phyloP scores from a whole-genome alignment of 2,888 invertebrate species.

The Sarcophaga rosellei region DNA sequence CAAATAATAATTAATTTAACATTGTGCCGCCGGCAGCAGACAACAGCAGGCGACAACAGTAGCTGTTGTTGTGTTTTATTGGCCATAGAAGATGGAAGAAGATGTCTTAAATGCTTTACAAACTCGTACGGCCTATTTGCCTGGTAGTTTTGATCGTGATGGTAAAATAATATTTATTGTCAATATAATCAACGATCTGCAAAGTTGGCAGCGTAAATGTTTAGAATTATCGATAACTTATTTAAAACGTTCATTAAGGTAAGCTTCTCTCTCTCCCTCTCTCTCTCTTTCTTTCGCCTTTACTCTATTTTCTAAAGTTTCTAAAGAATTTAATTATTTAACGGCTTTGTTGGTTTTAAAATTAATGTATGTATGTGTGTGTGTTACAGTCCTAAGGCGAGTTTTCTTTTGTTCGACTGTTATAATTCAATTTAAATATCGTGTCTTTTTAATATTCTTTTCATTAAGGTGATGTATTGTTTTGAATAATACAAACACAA shows the following conservation, averaged over 20 bases:
- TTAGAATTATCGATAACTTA: conserved; percentile 80
- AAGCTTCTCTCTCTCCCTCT: conserved; percentile 68
- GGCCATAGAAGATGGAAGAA: conserved; percentile 82
- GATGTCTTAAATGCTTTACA: conserved; percentile 84
- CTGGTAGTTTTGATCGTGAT: conserved; percentile 86
- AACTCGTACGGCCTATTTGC: conserved; percentile 84
- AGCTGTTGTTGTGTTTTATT: not conserved
- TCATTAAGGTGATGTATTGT: too few species aligned
- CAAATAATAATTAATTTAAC: conserved; percentile 40
- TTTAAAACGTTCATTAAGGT: conserved; percentile 80
- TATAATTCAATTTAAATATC: too few species aligned
- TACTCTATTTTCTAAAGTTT: not conserved
- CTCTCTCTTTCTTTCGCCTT: not conserved
- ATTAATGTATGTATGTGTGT: too few species aligned
- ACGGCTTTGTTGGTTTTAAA: too few species aligned
- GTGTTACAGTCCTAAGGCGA: too few species aligned
- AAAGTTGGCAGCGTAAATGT: conserved; percentile 81
- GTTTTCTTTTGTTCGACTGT: too few species aligned
- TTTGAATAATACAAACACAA: too few species aligned
- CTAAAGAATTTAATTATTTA: too few species aligned
- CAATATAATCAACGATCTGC: conserved; percentile 84
- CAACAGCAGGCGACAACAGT: not conserved
- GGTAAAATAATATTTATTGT: conserved; percentile 85
- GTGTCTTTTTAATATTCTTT: too few species aligned
- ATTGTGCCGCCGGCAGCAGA: conserved; percentile 8